Conservation (phyloP, 2,113 vertebrate species). For the Crotalus viridis region DNA sequence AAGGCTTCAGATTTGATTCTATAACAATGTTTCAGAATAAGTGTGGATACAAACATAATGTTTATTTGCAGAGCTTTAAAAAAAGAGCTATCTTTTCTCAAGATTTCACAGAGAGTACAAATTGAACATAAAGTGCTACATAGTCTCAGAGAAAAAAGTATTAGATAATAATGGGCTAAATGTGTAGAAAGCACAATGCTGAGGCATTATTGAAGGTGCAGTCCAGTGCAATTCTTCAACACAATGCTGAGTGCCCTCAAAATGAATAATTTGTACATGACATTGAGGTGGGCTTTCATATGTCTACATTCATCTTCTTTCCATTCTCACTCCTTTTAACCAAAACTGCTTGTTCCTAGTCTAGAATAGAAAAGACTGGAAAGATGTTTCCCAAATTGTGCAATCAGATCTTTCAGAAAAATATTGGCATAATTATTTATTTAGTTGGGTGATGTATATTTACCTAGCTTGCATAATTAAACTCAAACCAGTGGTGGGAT, state of each 20-base stretch:
- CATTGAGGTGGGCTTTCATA: too few species aligned
- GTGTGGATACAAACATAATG: not conserved
- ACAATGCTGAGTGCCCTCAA: not conserved
- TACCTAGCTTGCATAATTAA: not conserved
- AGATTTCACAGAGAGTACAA: not conserved
- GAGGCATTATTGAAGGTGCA: not conserved
- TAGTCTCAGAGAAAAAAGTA: not conserved
- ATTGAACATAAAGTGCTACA: not conserved
- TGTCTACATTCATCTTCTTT: not conserved
- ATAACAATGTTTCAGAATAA: not conserved
- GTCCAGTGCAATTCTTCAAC: not conserved
- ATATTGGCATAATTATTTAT: too few species aligned
- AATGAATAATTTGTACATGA: not conserved
- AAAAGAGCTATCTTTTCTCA: not conserved
- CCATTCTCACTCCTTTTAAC: not conserved
- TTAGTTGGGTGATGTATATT: too few species aligned
- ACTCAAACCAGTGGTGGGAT: too few species aligned
- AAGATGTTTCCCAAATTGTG: not conserved
- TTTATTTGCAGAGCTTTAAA: not conserved
- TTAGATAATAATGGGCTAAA: not conserved
- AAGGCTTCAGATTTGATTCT: not conserved
- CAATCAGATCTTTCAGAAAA: not conserved
- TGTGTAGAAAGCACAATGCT: not conserved
- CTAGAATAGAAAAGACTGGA: not conserved
- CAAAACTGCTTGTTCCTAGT: not conserved